Conservation (phyloP, 2,797 vertebrate genomes). For the Dromococcyx pavoninus region DNA sequence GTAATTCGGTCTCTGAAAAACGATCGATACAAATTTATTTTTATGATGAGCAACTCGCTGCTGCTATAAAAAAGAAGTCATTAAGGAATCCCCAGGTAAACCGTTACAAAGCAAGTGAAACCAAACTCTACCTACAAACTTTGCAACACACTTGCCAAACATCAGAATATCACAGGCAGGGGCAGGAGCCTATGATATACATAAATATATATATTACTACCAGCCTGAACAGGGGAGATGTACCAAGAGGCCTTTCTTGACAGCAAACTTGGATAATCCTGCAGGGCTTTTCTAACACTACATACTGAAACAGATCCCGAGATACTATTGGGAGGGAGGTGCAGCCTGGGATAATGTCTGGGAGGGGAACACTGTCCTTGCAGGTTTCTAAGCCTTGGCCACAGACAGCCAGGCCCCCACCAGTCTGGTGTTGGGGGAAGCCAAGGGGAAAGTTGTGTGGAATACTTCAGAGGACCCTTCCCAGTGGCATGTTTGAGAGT, state of each 20-base stretch:
- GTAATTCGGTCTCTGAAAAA: slow-evolving; percentile 81
- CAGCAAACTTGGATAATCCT: neutral
- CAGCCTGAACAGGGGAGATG: neutral
- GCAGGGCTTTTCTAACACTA: neutral
- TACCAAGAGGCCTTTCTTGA: neutral
- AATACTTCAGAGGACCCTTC: neutral
- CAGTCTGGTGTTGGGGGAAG: neutral
- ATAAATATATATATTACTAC: too few relatives aligned
- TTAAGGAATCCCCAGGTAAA: neutral
- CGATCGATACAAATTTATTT: neutral
- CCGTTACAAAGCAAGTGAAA: neutral
- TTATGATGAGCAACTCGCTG: neutral
- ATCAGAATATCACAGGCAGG: neutral
- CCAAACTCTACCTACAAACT: neutral
- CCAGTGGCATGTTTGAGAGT: neutral
- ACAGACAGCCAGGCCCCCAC: neutral
- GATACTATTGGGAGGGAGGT: neutral
- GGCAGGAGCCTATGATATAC: too few relatives aligned
- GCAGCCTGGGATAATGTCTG: neutral
- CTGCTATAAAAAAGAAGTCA: neutral
- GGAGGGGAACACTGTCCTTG: neutral
- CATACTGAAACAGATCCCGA: neutral
- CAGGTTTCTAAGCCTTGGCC: neutral
- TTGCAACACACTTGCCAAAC: neutral
- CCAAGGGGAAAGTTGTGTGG: neutral